These are phyloP conservation scores for Tinea pellionella DNA, from an alignment of 2,888 invertebrate genomes.

Conservation along the genomic window DNA sequence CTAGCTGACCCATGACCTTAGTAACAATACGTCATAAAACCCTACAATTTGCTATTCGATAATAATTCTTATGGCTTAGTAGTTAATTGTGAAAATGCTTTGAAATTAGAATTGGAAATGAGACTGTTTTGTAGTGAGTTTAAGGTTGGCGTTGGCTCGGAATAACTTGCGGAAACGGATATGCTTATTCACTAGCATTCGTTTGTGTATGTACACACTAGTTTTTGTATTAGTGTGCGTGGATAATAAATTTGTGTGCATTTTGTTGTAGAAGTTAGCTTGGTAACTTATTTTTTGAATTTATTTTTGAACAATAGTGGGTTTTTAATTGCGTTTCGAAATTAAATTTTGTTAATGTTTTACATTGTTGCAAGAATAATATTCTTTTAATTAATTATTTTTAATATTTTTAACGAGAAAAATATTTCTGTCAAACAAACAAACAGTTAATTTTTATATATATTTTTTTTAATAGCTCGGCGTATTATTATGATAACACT, in stretches of 20 bases:
- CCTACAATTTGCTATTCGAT: not conserved
- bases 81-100: not conserved
- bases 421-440: too few relatives aligned
- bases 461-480: too few relatives aligned
- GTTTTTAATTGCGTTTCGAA: not conserved
- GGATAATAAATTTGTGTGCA: constrained; percentile 8
- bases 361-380: not conserved
- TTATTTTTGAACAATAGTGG: not conserved
- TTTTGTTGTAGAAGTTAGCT: not conserved
- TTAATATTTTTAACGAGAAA: too few relatives aligned
- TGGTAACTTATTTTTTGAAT: not conserved
- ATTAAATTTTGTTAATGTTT: not conserved
- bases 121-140: not conserved
- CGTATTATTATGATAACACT: too few relatives aligned
- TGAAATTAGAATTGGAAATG: not conserved
- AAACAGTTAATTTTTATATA: too few relatives aligned
- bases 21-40: not conserved
- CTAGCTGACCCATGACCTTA: constrained; percentile 5
- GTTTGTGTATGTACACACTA: not conserved
- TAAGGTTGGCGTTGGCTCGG: constrained; percentile 12
- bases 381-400: not conserved
- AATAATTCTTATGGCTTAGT: not conserved
- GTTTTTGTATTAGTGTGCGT: not conserved
- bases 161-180: constrained; percentile 15
- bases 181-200: constrained; percentile 13